Conservation (phyloP, 2,888 invertebrate species). For the Tetragonisca angustula region DNA sequence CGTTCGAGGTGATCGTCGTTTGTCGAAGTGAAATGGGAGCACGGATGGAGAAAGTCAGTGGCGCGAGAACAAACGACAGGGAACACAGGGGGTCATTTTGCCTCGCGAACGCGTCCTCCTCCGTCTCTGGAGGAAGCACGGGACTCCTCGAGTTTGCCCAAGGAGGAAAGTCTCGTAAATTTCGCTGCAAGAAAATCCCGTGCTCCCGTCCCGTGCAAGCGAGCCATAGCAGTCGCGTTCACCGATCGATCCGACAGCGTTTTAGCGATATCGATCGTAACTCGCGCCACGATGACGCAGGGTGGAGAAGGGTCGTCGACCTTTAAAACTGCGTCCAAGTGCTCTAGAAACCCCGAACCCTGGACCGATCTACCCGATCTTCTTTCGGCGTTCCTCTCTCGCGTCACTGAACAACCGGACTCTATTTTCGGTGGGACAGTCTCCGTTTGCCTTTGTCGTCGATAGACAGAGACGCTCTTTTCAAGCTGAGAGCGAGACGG, state of each 20-base stretch:
- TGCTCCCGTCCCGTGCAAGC: neutral
- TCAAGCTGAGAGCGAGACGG: neutral
- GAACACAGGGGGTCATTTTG: neutral
- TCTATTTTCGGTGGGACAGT: conserved; percentile 43
- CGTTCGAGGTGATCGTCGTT: conserved; percentile 17
- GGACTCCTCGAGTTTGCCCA: conserved; percentile 20
- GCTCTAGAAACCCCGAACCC: conserved; percentile 73
- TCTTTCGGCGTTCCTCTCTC: neutral
- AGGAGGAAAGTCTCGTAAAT: conserved; percentile 43
- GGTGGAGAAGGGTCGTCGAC: conserved; percentile 66
- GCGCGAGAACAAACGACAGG: neutral
- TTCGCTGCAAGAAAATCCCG: conserved; percentile 2
- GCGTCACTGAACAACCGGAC: neutral
- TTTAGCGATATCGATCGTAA: conserved; percentile 70
- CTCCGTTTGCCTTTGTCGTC: conserved; percentile 26
- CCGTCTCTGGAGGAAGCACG: neutral
- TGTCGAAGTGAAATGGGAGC: conserved; percentile 15
- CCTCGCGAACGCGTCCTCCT: neutral
- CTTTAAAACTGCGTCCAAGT: conserved; percentile 66
- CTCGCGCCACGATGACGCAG: conserved; percentile 51
- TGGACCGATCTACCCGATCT: conserved; percentile 40
- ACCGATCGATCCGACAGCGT: conserved; percentile 66
- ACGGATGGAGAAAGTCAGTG: neutral
- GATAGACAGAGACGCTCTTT: neutral
- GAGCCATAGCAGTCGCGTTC: conserved; percentile 2